These are phyloP conservation scores for Elysia crispata DNA, from an alignment of 2,888 invertebrate genomes.

Conservation along the genomic window DNA sequence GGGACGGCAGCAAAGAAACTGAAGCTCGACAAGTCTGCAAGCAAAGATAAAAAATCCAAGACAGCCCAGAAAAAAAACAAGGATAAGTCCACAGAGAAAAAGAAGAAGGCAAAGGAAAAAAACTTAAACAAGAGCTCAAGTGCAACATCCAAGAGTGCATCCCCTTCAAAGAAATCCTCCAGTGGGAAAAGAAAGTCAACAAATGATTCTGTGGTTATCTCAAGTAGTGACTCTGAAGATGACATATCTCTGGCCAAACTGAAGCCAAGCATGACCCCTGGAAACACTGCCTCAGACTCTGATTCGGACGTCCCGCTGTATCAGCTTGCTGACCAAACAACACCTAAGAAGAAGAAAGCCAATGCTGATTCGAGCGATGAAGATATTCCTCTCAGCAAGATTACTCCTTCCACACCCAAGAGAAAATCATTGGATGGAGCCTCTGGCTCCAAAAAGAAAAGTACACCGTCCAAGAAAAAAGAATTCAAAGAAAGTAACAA, in stretches of 20 bases:
- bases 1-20: slow-evolving; percentile 56
- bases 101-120: slow-evolving; percentile 30
- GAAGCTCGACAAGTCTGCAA: slow-evolving; percentile 58
- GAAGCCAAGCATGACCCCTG: slow-evolving; percentile 49
- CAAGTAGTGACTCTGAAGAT: slow-evolving; percentile 52
- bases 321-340: slow-evolving; percentile 57
- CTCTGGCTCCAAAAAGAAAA: slow-evolving; percentile 30
- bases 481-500: slow-evolving; percentile 46
- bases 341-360: slow-evolving; percentile 58
- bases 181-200: slow-evolving; percentile 49
- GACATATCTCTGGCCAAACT: slow-evolving; percentile 57
- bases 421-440: slow-evolving; percentile 26
- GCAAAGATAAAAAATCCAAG: slow-evolving; percentile 54
- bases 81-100: slow-evolving; percentile 4
- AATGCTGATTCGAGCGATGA: slow-evolving; percentile 37
- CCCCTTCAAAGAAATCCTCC: slow-evolving; percentile 43
- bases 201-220: slow-evolving; percentile 42
- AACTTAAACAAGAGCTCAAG: slow-evolving; percentile 30
- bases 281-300: background rate
- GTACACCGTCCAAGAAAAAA: slow-evolving; percentile 25
- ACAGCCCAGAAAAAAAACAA: slow-evolving; percentile 35
- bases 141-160: slow-evolving; percentile 42
- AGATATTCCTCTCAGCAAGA: slow-evolving; percentile 51
- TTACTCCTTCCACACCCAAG: slow-evolving; percentile 45
- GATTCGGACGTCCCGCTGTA: slow-evolving; percentile 63